These are phyloP conservation scores for Zosterops borbonicus DNA, from an alignment of 2,113 vertebrate species.

Conservation along the genomic window DNA sequence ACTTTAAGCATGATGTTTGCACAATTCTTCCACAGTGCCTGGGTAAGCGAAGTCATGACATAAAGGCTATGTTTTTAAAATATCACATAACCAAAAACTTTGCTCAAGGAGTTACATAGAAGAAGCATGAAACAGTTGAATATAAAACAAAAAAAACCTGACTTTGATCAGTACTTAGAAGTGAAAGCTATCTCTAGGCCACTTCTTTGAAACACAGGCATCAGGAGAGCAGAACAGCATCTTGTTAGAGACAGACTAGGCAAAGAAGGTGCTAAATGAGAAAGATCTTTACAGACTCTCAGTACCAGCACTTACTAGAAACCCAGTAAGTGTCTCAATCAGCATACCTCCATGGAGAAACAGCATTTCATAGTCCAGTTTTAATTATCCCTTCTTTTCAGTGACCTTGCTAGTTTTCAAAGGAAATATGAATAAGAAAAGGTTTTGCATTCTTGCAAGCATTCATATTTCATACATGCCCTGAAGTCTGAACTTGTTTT, in stretches of 20 bases:
- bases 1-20: not conserved
- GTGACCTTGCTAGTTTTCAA: not conserved
- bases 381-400: constrained; percentile 1
- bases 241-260: not conserved
- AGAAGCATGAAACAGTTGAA: not conserved
- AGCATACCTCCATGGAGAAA: not conserved
- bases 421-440: not conserved
- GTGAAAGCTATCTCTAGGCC: not conserved
- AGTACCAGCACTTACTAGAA: not conserved
- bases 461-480: not conserved
- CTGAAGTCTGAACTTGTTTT: not conserved
- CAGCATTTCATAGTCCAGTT: not conserved
- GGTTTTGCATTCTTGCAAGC: not conserved
- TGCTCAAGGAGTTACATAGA: not conserved
- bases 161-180: not conserved
- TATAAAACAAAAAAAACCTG: not conserved
- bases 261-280: not conserved
- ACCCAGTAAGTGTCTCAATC: not conserved
- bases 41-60: not conserved
- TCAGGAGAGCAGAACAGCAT: not conserved
- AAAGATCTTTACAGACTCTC: not conserved
- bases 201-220: not conserved
- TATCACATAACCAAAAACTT: not conserved
- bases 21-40: not conserved
- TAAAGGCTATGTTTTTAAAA: not conserved